A percentile compares a stretch with the other conserved stretches of the same genome.
Evolutionary conservation across 2,797 vertebrate genomes (phyloP).

Genomic region (Fundulus diaphanus): DNA sequence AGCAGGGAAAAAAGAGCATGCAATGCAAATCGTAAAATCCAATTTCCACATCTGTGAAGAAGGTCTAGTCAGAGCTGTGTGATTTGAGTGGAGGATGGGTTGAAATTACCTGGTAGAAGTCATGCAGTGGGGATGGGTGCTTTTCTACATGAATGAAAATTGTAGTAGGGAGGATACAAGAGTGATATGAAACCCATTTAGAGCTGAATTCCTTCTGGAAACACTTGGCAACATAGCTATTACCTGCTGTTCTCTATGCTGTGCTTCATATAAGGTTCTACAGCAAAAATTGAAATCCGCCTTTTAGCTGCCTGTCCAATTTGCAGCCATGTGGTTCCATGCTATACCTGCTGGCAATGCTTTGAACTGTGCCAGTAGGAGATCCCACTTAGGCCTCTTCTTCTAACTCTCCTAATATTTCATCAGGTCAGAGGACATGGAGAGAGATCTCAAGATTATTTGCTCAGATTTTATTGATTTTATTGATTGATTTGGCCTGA

Average conservation of each 20-base stretch:
- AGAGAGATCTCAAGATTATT: too few species aligned
- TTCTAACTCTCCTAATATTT: background rate
- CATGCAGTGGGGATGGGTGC: slow-evolving; percentile 46
- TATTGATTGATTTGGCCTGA: background rate
- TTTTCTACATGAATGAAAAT: slow-evolving; percentile 60
- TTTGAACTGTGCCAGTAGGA: background rate
- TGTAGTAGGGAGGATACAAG: slow-evolving; percentile 43
- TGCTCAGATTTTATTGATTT: background rate
- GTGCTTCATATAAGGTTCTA: slow-evolving; percentile 54
- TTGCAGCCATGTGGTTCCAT: slow-evolving; percentile 18
- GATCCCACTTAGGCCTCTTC: background rate
- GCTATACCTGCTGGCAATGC: background rate
- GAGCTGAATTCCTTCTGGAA: slow-evolving; percentile 58
- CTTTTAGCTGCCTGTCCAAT: slow-evolving; percentile 46
- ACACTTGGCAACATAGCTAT: slow-evolving; percentile 62
- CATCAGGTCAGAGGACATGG: background rate
- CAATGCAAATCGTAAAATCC: slow-evolving; percentile 69
- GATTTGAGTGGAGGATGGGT: slow-evolving; percentile 69
- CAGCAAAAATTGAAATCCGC: slow-evolving; percentile 40
- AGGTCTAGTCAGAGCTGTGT: slow-evolving; percentile 61
- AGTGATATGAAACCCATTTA: slow-evolving; percentile 64
- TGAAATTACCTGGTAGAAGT: slow-evolving; percentile 70
- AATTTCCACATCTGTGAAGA: slow-evolving; percentile 69
- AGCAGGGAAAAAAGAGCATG: slow-evolving; percentile 41
- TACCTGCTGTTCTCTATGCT: slow-evolving; percentile 57